Percentiles rank a stretch among this genome's conserved stretches.
phyloP scores from a whole-genome alignment of 1,140 invertebrate genomes.

The Caenorhabditis elegans region WBcel235 BX284605.5:685001-685500 shows the following conservation, averaged over 20 bases:
- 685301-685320: constrained; percentile 18
- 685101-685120: constrained; percentile 31
- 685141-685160: background rate
- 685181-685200: constrained; percentile 49
- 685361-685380: too few relatives aligned
- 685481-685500: constrained; percentile 40
- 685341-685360: background rate
- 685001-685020: too few relatives aligned
- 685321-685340: constrained; percentile 32
- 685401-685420: too few relatives aligned
- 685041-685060: background rate
- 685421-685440: background rate
- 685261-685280: constrained; percentile 46
- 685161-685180: constrained; percentile 41
- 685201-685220: constrained; percentile 45
- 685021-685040: too few relatives aligned
- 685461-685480: background rate
- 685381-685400: too few relatives aligned
- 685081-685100: too few relatives aligned
- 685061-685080: background rate
- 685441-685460: background rate
- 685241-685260: constrained; percentile 45
- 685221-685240: constrained; percentile 11
- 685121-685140: constrained; percentile 43
- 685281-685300: constrained; percentile 36